phyloP scores from a whole-genome alignment of 1,140 invertebrate species.

The Drosophila chauvacae region DNA sequence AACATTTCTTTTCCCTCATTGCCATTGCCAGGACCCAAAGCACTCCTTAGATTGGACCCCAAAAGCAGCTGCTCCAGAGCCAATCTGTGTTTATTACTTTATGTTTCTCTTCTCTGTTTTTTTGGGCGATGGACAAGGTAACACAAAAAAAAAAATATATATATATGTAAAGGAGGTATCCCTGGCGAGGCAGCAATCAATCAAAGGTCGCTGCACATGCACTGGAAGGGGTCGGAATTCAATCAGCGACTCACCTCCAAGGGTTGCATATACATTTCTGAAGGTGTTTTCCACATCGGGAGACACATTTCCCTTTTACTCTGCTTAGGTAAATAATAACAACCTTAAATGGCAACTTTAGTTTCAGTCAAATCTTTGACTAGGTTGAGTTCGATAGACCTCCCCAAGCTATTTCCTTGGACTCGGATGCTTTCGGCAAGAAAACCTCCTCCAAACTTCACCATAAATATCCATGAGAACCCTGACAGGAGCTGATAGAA shows the following conservation, averaged over 20 bases:
- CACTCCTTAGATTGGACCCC: conserved; percentile 37
- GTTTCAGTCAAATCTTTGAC: background rate
- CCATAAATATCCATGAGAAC: conserved; percentile 66
- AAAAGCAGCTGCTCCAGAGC: conserved; percentile 29
- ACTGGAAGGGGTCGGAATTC: conserved; percentile 19
- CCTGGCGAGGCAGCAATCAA: conserved; percentile 33
- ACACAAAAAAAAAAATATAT: background rate
- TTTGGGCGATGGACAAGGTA: background rate
- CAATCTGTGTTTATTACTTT: conserved; percentile 68
- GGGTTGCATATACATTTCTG: background rate
- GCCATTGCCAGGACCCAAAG: conserved; percentile 44
- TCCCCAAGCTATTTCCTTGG: no score
- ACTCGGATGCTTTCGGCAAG: background rate
- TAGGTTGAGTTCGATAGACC: background rate
- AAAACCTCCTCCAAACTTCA: background rate
- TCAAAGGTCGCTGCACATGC: conserved; percentile 47
- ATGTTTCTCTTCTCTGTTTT: conserved; percentile 19
- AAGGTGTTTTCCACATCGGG: background rate
- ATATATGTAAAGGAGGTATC: background rate
- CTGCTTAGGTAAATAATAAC: background rate
- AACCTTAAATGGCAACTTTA: background rate
- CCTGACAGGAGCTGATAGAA: background rate
- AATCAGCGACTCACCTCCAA: conserved; percentile 16
- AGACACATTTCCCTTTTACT: background rate
- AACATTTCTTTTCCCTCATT: conserved; percentile 63